These are phyloP conservation scores for Stenotaenia linearis DNA, from an alignment of 2,888 invertebrate genomes.

Conservation along the genomic window DNA sequence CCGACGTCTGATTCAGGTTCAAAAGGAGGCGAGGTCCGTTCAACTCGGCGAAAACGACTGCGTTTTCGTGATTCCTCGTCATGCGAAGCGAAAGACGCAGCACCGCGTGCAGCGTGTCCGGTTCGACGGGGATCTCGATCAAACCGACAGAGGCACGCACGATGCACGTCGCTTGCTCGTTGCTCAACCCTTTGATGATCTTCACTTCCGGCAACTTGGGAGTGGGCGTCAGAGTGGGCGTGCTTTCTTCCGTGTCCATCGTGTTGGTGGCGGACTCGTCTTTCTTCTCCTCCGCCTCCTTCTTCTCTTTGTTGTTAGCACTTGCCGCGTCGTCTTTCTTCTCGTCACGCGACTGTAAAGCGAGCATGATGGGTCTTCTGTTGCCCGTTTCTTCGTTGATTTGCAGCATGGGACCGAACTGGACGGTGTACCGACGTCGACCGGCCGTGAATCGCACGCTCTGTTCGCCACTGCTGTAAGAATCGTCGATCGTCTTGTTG, in stretches of 20 bases:
- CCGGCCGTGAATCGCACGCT: conserved; percentile 66
- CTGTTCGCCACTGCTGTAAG: conserved; percentile 66
- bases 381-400: conserved; percentile 76
- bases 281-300: conserved; percentile 35
- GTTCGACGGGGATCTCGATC: conserved; percentile 63
- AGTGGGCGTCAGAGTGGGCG: not conserved
- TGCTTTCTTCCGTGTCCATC: conserved; percentile 29
- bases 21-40: conserved; percentile 70
- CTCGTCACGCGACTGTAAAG: conserved; percentile 42
- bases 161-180: conserved; percentile 43
- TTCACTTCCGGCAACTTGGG: conserved; percentile 36
- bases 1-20: conserved; percentile 62
- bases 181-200: conserved; percentile 42
- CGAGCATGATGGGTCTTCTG: conserved; percentile 68
- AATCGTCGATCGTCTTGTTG: conserved; percentile 70
- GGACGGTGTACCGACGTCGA: conserved; percentile 67
- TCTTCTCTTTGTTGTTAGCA: conserved; percentile 43
- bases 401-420: conserved; percentile 73
- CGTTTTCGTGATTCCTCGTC: conserved; percentile 66
- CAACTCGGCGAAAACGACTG: conserved; percentile 63
- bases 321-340: conserved; percentile 38
- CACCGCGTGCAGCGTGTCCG: conserved; percentile 69
- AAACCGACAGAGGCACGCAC: conserved; percentile 59
- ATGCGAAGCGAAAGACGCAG: conserved; percentile 67
- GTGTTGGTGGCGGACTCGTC: conserved; percentile 36